Conservation (phyloP, 2,113 vertebrate species). For the Gobiocypris rarus region DNA sequence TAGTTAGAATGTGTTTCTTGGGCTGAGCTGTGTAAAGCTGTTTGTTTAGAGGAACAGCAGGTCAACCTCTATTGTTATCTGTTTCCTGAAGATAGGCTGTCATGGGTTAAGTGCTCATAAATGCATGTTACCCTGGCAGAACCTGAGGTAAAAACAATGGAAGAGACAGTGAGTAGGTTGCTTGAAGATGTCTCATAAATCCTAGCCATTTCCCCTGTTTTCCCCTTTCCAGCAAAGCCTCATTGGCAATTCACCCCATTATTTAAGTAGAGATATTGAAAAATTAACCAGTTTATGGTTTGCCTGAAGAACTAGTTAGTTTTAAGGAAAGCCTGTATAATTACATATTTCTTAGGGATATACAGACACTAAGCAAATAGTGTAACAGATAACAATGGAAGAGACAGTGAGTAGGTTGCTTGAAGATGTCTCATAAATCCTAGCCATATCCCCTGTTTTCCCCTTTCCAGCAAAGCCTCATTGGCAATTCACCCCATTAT, state of each 20-base stretch:
- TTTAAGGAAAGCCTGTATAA: neutral
- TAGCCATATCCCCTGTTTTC: slow-evolving; percentile 84
- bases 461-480: slow-evolving; percentile 87
- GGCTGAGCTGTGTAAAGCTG: slow-evolving; percentile 79
- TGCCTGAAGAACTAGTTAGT: neutral
- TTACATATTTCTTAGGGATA: neutral
- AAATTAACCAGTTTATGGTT: neutral
- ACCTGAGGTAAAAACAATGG: slow-evolving; percentile 74
- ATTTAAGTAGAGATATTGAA: slow-evolving; percentile 1
- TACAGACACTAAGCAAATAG: neutral
- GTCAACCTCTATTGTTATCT: slow-evolving; percentile 95
- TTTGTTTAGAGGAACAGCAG: slow-evolving; percentile 93
- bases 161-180: slow-evolving; percentile 70
- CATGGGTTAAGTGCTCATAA: slow-evolving; percentile 84
- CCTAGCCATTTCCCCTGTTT: slow-evolving; percentile 83
- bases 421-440: slow-evolving; percentile 85
- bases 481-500: slow-evolving; percentile 55
- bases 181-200: slow-evolving; percentile 84
- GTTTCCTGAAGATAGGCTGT: slow-evolving; percentile 99
- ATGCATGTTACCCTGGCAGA: slow-evolving; percentile 90
- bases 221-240: slow-evolving; percentile 87
- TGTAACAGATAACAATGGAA: neutral
- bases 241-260: slow-evolving; percentile 62
- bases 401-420: slow-evolving; percentile 72
- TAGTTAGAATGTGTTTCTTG: slow-evolving; percentile 70